Evolutionary conservation across 2,888 invertebrate genomes (phyloP).

Genomic region (Leptinotarsa tumamoca): DNA sequence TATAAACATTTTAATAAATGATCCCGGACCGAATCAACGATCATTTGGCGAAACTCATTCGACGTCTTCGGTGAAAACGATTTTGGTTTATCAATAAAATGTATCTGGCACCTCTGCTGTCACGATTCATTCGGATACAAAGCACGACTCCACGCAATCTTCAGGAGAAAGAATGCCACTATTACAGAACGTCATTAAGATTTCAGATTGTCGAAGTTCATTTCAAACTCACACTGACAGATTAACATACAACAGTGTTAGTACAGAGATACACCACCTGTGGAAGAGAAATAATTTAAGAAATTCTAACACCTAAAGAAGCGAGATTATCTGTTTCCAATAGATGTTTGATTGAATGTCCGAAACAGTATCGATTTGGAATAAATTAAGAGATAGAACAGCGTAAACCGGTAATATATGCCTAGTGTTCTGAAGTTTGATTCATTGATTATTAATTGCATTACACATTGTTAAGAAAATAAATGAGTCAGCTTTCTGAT

Average conservation of each 20-base stretch:
- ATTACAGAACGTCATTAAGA: constrained; percentile 49
- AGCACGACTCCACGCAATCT: constrained; percentile 47
- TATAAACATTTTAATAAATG: constrained; percentile 10
- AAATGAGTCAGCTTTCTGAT: no score
- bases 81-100: constrained; percentile 44
- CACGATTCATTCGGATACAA: constrained; percentile 49
- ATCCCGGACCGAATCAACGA: constrained; percentile 23
- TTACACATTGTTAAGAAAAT: no score
- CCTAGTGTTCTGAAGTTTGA: no score
- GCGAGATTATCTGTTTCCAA: not conserved
- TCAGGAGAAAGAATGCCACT: constrained; percentile 46
- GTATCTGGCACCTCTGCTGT: constrained; percentile 50
- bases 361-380: not conserved
- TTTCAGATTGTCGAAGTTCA: constrained; percentile 40
- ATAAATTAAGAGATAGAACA: not conserved
- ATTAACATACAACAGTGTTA: constrained; percentile 26
- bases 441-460: no score
- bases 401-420: no score
- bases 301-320: not conserved
- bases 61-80: constrained; percentile 32
- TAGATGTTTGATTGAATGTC: not conserved
- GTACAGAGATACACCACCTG: not conserved
- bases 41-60: constrained; percentile 27
- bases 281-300: not conserved
- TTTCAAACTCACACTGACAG: constrained; percentile 32